Evolutionary conservation across 64 coral and sea anemone genomes (phyloP).

Genomic region (Astreopora myriophthalma): DNA sequence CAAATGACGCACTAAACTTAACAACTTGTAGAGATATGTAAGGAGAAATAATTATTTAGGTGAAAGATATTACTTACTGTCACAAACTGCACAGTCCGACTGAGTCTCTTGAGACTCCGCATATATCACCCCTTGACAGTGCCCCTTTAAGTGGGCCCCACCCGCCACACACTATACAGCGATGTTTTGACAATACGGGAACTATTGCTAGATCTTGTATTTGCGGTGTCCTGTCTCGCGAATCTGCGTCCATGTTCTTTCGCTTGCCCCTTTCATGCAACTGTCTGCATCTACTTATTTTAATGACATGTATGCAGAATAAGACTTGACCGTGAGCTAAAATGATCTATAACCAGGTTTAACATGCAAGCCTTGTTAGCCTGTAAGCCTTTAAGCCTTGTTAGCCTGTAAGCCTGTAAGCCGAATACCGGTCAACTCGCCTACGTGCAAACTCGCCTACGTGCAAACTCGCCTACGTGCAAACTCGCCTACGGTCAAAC

Average conservation of each 20-base stretch:
- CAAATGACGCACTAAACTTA: neutral
- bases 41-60: neutral
- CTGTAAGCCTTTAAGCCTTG: neutral
- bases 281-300: neutral
- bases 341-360: neutral
- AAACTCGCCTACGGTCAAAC: no score
- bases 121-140: neutral
- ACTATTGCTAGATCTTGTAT: neutral
- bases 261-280: neutral
- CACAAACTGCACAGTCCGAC: neutral
- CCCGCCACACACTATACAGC: neutral
- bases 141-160: neutral
- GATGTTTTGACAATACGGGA: neutral
- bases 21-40: neutral
- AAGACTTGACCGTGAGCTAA: neutral
- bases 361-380: neutral
- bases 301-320: neutral
- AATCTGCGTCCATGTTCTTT: neutral
- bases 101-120: neutral
- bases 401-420: neutral
- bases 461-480: no score
- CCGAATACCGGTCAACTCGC: neutral
- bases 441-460: no score
- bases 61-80: neutral
- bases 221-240: neutral